Evolutionary conservation across 2,113 vertebrate genomes (phyloP).

Genomic region (Sakesphorus luctuosus): DNA sequence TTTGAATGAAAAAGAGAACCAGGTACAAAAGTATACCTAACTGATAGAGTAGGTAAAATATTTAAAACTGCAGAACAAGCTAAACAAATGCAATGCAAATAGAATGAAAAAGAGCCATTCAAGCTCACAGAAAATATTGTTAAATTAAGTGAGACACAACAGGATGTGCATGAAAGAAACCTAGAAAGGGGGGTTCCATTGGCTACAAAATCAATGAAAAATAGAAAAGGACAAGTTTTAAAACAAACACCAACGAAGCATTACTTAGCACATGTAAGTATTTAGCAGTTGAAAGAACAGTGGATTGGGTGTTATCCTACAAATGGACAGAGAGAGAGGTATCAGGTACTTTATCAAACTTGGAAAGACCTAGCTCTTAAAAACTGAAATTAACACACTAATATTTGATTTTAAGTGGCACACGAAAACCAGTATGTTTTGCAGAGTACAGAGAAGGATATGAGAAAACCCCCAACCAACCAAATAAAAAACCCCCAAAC

Average conservation of each 20-base stretch:
- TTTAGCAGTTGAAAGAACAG: not conserved
- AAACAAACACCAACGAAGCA: not conserved
- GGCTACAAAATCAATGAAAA: not conserved
- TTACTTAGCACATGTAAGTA: not conserved
- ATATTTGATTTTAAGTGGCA: not conserved
- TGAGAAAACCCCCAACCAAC: not conserved
- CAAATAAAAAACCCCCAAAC: not conserved
- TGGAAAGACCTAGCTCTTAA: not conserved
- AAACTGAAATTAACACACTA: not conserved
- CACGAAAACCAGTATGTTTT: not conserved
- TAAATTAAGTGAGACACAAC: not conserved
- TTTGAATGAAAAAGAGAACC: not conserved
- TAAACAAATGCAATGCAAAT: not conserved
- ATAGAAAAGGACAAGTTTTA: not conserved
- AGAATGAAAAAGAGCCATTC: not conserved
- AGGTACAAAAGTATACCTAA: not conserved
- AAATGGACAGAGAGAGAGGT: too few species aligned
- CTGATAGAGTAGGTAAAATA: not conserved
- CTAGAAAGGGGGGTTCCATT: accelerated
- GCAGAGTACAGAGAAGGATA: not conserved
- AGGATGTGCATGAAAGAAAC: not conserved
- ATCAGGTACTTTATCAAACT: not conserved
- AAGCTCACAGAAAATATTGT: not conserved
- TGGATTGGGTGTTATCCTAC: not conserved
- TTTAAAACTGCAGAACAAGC: not conserved